Conservation (phyloP, 2,797 vertebrate genomes). For the Heteromormyrus szaboi region DNA sequence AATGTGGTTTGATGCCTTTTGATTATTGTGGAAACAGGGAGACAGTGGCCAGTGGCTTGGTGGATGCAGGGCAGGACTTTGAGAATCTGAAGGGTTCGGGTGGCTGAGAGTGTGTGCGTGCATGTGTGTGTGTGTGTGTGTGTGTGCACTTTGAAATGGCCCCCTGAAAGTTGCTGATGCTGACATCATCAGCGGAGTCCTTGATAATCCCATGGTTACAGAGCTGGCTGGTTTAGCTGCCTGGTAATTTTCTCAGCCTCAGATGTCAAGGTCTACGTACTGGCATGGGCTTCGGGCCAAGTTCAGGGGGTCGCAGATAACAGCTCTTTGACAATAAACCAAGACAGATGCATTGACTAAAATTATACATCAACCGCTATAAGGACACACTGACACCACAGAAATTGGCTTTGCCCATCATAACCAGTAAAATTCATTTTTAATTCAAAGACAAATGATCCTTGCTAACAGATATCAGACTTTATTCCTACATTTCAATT, state of each 20-base stretch:
- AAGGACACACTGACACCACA: neutral
- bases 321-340: constrained; percentile 18
- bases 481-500: neutral
- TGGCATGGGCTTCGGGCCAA: constrained; percentile 44
- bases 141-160: neutral
- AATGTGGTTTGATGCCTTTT: neutral
- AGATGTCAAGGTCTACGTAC: constrained; percentile 56
- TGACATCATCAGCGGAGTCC: constrained; percentile 51
- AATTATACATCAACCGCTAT: neutral
- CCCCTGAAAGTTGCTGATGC: constrained; percentile 41
- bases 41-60: neutral
- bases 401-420: neutral
- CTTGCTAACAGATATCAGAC: neutral
- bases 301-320: constrained; percentile 37
- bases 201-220: constrained; percentile 53
- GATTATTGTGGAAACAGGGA: neutral
- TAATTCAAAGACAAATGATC: neutral
- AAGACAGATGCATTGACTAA: neutral
- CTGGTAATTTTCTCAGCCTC: constrained; percentile 50
- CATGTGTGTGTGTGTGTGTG: neutral
- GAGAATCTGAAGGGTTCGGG: neutral
- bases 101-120: neutral
- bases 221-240: constrained; percentile 53
- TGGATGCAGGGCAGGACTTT: neutral
- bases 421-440: neutral